Conservation (phyloP, 2,113 vertebrate genomes). For the Periophthalmus modestus region DNA sequence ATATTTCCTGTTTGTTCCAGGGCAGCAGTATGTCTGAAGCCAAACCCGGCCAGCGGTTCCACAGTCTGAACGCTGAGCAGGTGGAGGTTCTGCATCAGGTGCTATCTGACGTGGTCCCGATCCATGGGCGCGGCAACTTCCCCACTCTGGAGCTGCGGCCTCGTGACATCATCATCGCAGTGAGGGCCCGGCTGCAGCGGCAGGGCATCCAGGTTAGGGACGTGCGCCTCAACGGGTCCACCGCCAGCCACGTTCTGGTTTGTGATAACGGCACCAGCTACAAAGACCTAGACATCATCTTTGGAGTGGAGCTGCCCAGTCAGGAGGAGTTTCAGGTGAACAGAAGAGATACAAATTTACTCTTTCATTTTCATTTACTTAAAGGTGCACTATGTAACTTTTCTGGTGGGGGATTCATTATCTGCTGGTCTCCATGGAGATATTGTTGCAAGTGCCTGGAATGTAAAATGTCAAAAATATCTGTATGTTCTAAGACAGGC, state of each 20-base stretch:
- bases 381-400: too few species aligned
- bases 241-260: conserved; percentile 92
- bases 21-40: conserved; percentile 85
- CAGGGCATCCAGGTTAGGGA: conserved; percentile 88
- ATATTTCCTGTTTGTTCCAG: not conserved
- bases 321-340: conserved; percentile 88
- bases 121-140: conserved; percentile 96
- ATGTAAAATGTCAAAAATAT: too few species aligned
- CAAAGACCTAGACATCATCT: conserved; percentile 97
- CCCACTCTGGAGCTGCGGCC: conserved; percentile 93
- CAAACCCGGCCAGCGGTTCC: conserved; percentile 84
- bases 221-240: conserved; percentile 92
- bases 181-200: conserved; percentile 84
- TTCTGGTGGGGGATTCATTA: too few species aligned
- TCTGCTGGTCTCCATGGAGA: not conserved
- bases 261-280: conserved; percentile 88
- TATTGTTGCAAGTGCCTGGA: too few species aligned
- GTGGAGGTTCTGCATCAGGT: conserved; percentile 83
- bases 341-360: not conserved
- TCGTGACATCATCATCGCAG: conserved; percentile 89
- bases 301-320: conserved; percentile 87
- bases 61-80: conserved; percentile 90
- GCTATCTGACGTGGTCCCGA: conserved; percentile 87
- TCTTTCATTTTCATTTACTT: not conserved
- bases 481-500: too few species aligned